These are phyloP conservation scores for cattle (Bos taurus) DNA, from an alignment of 2,113 vertebrate genomes.

Conservation along the genomic window DNA sequence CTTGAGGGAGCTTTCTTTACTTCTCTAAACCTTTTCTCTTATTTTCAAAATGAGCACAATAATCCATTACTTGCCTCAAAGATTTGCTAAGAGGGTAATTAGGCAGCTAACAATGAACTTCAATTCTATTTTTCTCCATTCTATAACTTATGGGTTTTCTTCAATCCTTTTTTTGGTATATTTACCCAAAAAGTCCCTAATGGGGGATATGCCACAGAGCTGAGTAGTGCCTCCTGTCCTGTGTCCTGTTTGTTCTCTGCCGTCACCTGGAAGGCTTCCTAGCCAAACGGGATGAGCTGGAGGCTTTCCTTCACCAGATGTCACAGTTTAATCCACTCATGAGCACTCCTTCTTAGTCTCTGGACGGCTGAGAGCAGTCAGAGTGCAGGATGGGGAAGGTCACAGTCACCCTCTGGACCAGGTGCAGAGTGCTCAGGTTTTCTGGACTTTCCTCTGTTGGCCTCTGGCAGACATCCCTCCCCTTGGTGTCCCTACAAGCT, in stretches of 20 bases:
- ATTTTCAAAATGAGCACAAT: not conserved
- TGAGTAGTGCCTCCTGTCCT: not conserved
- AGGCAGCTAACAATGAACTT: not conserved
- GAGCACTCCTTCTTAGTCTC: not conserved
- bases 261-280: not conserved
- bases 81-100: too few relatives aligned
- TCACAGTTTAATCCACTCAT: accelerated
- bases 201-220: not conserved
- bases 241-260: not conserved
- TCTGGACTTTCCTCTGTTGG: not conserved
- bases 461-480: not conserved
- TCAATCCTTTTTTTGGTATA: not conserved
- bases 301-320: not conserved
- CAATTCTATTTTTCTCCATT: not conserved
- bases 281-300: not conserved
- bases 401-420: not conserved
- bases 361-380: not conserved
- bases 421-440: accelerated
- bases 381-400: not conserved
- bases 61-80: not conserved
- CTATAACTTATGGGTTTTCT: not conserved
- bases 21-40: not conserved
- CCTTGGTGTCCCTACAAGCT: not conserved
- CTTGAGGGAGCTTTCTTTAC: not conserved
- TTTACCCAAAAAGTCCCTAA: not conserved